Base-by-base conservation (phyloP, 2,113 vertebrate genomes). In the Catharus bicknelli region DNA sequence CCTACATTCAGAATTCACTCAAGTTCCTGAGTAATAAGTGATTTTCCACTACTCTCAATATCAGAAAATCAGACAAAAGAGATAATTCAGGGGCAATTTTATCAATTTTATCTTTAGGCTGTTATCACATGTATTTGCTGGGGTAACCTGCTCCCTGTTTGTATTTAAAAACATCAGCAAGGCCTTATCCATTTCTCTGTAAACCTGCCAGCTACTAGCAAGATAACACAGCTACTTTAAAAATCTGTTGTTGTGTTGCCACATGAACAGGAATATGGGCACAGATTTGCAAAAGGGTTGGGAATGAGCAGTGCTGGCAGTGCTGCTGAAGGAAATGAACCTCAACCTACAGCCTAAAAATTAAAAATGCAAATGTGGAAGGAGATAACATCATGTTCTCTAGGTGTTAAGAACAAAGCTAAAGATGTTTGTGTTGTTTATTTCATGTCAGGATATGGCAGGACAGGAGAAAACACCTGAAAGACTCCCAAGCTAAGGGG, bases 341-440 rank as follows among this genome's bases (percentile, higher is more conserved):
- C 57, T 76, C 59, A 38, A 68, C 68, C 78, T 73, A 30, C 42
- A 51, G 70, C 85, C 75, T 83, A 30, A 85, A 91, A 85, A 73
- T 73, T 47, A 85, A 83, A 92, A 90, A 64, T 80, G 58, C 42
- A 38, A 61, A 76, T 0, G 8, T 69, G 47, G 67, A 83, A 73
- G 85, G 54, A 80, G 59, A 55, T 73, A 90, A 43, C 63, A 73
- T 73, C 63, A 32, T 19, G 27, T 83, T 87, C 50, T 62, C 27
- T 73, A 58, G 54, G 70, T 69, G 74, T 67, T 84, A 92, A 66
- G 86, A 85, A 83, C 84, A 93, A 94, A 93, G 66, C 69, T 96
- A 59, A 94, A 94, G 82, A 69, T 73, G 78, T 82, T 64, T 79
- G 55, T 92, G 69, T 42, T 26, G 34, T 30, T 87, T 84, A 64